A percentile compares a stretch with the other conserved stretches of the same genome.
These are phyloP conservation scores for Drosophila gaucha DNA, from an alignment of 2,888 invertebrate species.

Conservation along the genomic window DNA sequence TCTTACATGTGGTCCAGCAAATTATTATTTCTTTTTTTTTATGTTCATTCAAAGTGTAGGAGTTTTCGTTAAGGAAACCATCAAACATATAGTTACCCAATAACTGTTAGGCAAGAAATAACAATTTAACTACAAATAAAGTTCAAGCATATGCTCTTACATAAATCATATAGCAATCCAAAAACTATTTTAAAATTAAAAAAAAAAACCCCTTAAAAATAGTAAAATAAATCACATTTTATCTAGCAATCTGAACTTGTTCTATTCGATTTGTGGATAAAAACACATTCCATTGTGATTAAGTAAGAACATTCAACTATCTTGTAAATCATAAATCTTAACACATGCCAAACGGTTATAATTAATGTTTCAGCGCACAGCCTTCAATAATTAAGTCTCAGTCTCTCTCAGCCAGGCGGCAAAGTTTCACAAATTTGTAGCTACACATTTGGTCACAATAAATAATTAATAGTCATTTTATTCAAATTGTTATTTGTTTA, in stretches of 20 bases:
- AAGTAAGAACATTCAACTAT: slow-evolving; percentile 46
- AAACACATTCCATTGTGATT: slow-evolving; percentile 50
- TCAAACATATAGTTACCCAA: too few relatives aligned
- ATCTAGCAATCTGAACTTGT: slow-evolving; percentile 8
- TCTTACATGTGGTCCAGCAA: slow-evolving; percentile 29
- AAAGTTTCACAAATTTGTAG: slow-evolving; percentile 35
- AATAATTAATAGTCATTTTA: slow-evolving; percentile 56
- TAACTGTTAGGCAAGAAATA: not conserved
- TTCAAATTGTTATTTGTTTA: slow-evolving; percentile 32
- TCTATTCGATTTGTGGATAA: not conserved
- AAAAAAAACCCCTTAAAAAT: too few relatives aligned
- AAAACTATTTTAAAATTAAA: not conserved
- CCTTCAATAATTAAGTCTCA: slow-evolving; percentile 51
- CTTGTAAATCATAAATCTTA: slow-evolving; percentile 64
- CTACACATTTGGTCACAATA: slow-evolving; percentile 30
- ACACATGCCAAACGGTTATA: slow-evolving; percentile 39
- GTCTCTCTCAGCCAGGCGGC: slow-evolving; percentile 40
- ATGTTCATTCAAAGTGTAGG: slow-evolving; percentile 20
- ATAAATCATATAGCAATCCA: not conserved
- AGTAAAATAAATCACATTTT: not conserved
- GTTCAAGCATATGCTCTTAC: not conserved
- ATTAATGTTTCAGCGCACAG: slow-evolving; percentile 51
- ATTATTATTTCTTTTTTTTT: slow-evolving; percentile 21
- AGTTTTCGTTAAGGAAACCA: not conserved
- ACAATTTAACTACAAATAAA: not conserved